Evolutionary conservation across 1,140 invertebrate species (phyloP).

Genomic region (Diprion similis): DNA sequence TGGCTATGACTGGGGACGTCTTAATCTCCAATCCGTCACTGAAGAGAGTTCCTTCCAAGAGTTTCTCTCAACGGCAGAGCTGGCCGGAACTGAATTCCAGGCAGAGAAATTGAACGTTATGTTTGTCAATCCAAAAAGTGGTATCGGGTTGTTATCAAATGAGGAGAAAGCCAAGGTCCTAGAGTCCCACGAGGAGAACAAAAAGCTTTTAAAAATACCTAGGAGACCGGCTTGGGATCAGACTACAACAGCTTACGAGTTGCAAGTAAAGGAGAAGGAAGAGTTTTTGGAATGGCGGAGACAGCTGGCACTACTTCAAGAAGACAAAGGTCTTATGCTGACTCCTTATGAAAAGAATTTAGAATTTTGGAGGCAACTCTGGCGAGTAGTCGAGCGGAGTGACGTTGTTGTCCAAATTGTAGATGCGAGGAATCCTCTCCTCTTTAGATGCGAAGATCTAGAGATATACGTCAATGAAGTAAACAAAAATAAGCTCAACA

Average conservation of each 20-base stretch:
- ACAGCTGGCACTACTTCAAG: slow-evolving; percentile 79
- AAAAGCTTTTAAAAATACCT: slow-evolving; percentile 76
- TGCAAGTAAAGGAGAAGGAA: slow-evolving; percentile 79
- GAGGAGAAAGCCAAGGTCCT: slow-evolving; percentile 69
- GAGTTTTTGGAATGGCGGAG: slow-evolving; percentile 90
- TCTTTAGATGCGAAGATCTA: slow-evolving; percentile 95
- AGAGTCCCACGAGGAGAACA: slow-evolving; percentile 71
- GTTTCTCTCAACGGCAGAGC: slow-evolving; percentile 91
- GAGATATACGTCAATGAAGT: slow-evolving; percentile 92
- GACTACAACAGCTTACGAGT: slow-evolving; percentile 77
- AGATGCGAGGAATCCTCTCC: slow-evolving; percentile 94
- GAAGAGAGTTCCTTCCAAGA: slow-evolving; percentile 96
- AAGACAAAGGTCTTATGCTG: slow-evolving; percentile 79
- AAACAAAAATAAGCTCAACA: slow-evolving; percentile 75
- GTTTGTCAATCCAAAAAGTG: slow-evolving; percentile 71
- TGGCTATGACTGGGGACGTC: slow-evolving; percentile 87
- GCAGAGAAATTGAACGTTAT: slow-evolving; percentile 89
- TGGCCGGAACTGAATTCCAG: slow-evolving; percentile 93
- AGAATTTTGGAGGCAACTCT: slow-evolving; percentile 98
- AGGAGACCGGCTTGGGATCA: slow-evolving; percentile 84
- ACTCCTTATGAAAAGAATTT: slow-evolving; percentile 99
- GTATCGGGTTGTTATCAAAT: slow-evolving; percentile 68
- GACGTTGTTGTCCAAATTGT: slow-evolving; percentile 96
- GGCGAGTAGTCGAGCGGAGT: slow-evolving; percentile 96
- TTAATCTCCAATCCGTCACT: slow-evolving; percentile 93